phyloP scores from a whole-genome alignment of 2,888 invertebrate genomes.

The Stegana nigrithorax region DNA sequence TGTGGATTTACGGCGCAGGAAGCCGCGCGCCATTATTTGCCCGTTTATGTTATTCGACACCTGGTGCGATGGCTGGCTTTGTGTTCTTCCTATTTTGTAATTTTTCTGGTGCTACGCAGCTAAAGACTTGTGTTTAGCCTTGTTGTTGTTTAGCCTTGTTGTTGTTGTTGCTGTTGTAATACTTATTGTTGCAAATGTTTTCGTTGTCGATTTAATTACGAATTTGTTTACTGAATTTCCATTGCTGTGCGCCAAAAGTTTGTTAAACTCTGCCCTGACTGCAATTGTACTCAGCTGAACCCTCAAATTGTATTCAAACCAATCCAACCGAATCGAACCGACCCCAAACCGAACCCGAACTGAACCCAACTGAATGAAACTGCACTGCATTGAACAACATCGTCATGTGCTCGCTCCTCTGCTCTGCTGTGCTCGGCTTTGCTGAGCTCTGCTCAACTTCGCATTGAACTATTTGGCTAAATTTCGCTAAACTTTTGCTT shows the following conservation, averaged over 20 bases:
- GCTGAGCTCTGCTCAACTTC: too few relatives aligned
- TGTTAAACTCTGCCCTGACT: constrained; percentile 61
- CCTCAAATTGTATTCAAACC: constrained; percentile 49
- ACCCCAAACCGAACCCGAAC: too few relatives aligned
- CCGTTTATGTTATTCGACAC: too few relatives aligned
- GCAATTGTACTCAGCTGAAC: constrained; percentile 55
- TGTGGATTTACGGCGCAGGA: neutral
- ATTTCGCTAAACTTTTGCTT: too few relatives aligned
- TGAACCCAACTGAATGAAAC: neutral
- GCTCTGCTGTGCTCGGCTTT: neutral
- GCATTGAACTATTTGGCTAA: too few relatives aligned
- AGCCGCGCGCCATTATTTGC: neutral
- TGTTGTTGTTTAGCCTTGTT: neutral
- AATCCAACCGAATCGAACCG: too few relatives aligned
- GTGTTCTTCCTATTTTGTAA: too few relatives aligned
- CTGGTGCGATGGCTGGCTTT: too few relatives aligned
- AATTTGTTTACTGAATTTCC: constrained; percentile 35
- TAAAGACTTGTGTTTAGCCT: too few relatives aligned
- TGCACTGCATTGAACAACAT: neutral
- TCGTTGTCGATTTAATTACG: constrained; percentile 40
- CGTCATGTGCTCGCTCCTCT: too few relatives aligned
- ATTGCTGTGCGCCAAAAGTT: constrained; percentile 39
- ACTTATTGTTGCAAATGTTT: too few relatives aligned
- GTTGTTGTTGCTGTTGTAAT: constrained; percentile 26
- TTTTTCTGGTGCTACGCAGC: too few relatives aligned